Percentiles rank a stretch among this genome's conserved stretches.
Evolutionary conservation across 35 echinoderm and acorn worm genomes (phyloP).

Genomic region (Acanthaster planci): DNA sequence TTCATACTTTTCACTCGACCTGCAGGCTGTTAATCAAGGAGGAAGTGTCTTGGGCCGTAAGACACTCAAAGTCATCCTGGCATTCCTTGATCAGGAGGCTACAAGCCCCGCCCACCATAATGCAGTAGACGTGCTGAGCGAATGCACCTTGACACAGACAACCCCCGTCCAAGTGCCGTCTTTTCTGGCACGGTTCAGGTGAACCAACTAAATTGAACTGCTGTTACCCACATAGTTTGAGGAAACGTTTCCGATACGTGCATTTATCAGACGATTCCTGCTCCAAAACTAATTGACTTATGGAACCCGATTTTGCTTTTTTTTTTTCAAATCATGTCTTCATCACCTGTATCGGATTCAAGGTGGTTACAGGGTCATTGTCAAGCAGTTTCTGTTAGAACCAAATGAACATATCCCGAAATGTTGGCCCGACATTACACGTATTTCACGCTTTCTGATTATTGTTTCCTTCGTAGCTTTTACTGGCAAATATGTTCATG

Average conservation of each 20-base stretch:
- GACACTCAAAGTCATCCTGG: constrained; percentile 59
- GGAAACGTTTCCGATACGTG: neutral
- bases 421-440: too few relatives aligned
- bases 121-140: constrained; percentile 57
- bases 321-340: too few relatives aligned
- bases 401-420: too few relatives aligned
- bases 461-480: too few relatives aligned
- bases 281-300: neutral
- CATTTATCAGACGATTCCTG: neutral
- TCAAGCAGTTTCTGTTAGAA: too few relatives aligned
- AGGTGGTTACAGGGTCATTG: too few relatives aligned
- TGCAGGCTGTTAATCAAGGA: constrained; percentile 71
- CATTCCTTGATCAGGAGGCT: constrained; percentile 71
- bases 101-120: constrained; percentile 33
- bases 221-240: neutral
- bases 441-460: too few relatives aligned
- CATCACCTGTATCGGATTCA: too few relatives aligned
- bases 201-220: neutral
- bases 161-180: constrained; percentile 86
- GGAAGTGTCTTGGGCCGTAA: constrained; percentile 76
- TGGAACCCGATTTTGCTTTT: neutral
- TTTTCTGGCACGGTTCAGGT: constrained; percentile 89
- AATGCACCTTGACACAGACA: constrained; percentile 65
- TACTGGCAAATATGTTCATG: too few relatives aligned
- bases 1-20: neutral